Percentiles rank a stretch among this genome's conserved stretches.
phyloP scores from a whole-genome alignment of 1,140 invertebrate genomes.

The Heliconius hewitsoni region DNA sequence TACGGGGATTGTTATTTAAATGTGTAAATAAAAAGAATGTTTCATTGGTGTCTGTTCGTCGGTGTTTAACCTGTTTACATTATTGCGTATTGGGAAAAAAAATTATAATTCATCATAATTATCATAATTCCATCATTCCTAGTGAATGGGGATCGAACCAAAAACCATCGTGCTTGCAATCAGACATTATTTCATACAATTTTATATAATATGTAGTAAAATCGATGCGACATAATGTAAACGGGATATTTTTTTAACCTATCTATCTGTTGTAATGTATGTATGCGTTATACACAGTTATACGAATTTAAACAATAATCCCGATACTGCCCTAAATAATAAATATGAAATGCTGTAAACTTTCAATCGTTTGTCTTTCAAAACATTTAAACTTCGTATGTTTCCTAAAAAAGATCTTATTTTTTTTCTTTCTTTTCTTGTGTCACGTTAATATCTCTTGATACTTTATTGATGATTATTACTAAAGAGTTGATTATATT shows the following conservation, averaged over 20 bases:
- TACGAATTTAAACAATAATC: slow-evolving; percentile 19
- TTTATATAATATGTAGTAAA: neutral
- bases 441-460: neutral
- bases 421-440: neutral
- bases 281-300: slow-evolving; percentile 1
- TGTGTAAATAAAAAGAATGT: slow-evolving; percentile 23
- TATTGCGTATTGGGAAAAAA: slow-evolving; percentile 1
- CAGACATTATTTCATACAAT: no score
- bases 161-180: no score
- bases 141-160: no score
- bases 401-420: neutral
- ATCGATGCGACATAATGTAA: slow-evolving; percentile 17
- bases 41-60: slow-evolving; percentile 22
- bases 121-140: no score
- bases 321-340: slow-evolving; percentile 23
- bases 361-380: neutral
- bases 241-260: slow-evolving; percentile 23
- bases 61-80: slow-evolving; percentile 24
- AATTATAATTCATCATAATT: no score
- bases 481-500: neutral
- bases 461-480: neutral
- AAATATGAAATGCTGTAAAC: neutral
- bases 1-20: slow-evolving; percentile 9
- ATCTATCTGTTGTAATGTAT: slow-evolving; percentile 29
- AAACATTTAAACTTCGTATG: neutral